Base-by-base conservation (phyloP, 2,797 vertebrate genomes). In the Periparus ater region DNA sequence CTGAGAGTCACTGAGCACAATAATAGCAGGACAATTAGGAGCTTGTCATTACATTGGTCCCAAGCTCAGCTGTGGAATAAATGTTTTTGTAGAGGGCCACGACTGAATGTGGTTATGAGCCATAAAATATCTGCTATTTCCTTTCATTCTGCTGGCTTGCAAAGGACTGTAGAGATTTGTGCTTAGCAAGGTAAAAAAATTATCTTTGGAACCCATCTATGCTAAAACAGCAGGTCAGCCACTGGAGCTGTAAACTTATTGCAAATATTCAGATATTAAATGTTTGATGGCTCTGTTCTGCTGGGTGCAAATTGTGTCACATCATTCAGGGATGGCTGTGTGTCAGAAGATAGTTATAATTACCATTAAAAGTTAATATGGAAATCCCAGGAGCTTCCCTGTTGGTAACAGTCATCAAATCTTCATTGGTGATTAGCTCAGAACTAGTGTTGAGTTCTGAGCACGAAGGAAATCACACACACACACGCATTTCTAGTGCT, bases 101-200 rank as follows among this genome's bases (percentile, higher is more conserved):
- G 0, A 44, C 66, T 91, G 93, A 85, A 76, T 90, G 94, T 91
- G 89, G 45, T 94, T 88, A 93, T 79, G 29, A 86, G 55, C 89
- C 79, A 67, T 92, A 71, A 92, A 88, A 73, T 92, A 81, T 71
- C 74, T 91, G 53, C 76, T 54, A n/a, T 70, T 93, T 91, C 66
- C 66, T 89, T 92, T 90, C 66, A 79, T 81, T 94, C 60, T 82
- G 48, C 77, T 93, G 67, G 17, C 74, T 86, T 88, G 53, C 60
- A 67, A 54, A 74, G 32, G 17, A 38, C 7, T 32, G 32, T 45
- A 25, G 84, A 92, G 57, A 73, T 81, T 88, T 86, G 53, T 94
- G 87, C 91, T 95, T 91, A 94, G 80, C 44, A 85, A 65, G 67
- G n/a, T 79, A 55, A 79, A 93, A 91, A 68, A 86, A 29, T n/a